Conservation (phyloP, 1,140 invertebrate genomes). For the Diabrotica undecimpunctata region DNA sequence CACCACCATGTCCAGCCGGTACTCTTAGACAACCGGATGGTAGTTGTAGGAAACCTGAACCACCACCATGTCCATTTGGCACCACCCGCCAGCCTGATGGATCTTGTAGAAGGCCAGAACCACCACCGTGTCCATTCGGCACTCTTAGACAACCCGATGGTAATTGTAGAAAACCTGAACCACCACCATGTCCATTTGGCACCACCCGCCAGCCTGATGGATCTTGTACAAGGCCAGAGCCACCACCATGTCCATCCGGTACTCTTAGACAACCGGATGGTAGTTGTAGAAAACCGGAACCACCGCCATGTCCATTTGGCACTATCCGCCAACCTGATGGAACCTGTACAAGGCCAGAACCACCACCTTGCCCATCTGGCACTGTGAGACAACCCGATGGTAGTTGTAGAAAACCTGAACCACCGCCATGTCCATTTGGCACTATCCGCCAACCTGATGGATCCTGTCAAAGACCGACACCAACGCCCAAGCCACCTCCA, state of each 20-base stretch:
- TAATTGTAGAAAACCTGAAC: neutral
- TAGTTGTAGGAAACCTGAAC: neutral
- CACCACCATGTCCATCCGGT: slow-evolving; percentile 12
- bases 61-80: slow-evolving; percentile 17
- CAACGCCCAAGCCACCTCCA: neutral
- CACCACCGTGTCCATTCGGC: no score
- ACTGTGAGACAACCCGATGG: slow-evolving; percentile 19
- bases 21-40: slow-evolving; percentile 19
- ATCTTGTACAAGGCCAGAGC: slow-evolving; percentile 5
- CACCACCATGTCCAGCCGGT: slow-evolving; percentile 20
- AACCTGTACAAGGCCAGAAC: slow-evolving; percentile 11
- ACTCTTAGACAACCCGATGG: no score
- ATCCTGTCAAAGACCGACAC: slow-evolving; percentile 9
- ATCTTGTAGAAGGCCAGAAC: neutral
- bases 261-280: slow-evolving; percentile 22
- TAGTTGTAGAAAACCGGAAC: slow-evolving; percentile 4
- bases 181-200: neutral
- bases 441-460: neutral
- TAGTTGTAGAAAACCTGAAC: neutral
- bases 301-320: slow-evolving; percentile 15
- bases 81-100: neutral
- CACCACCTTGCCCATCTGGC: slow-evolving; percentile 12
- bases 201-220: neutral
- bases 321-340: slow-evolving; percentile 24
- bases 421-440: neutral